A percentile compares a stretch with the other conserved stretches of the same genome.
Evolutionary conservation across 2,888 invertebrate genomes (phyloP).

Genomic region (Xestia sexstrigata): DNA sequence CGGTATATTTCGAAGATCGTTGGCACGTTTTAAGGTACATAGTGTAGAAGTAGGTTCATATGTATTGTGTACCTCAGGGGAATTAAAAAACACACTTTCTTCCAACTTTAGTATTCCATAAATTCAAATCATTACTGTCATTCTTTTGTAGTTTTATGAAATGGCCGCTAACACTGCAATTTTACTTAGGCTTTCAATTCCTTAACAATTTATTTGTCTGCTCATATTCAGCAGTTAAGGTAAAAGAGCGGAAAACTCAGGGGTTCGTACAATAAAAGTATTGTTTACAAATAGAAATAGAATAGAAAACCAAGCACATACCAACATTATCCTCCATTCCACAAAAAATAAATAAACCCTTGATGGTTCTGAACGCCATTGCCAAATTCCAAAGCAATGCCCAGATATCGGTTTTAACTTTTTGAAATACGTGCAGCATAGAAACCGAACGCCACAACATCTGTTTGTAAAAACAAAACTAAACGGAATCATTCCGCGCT

Average conservation of each 20-base stretch:
- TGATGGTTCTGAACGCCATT: neutral
- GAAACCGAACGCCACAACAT: constrained; percentile 59
- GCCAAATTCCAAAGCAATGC: constrained; percentile 3
- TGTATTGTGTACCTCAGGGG: neutral
- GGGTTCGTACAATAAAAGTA: neutral
- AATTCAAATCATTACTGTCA: neutral
- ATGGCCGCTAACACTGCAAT: neutral
- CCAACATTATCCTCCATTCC: neutral
- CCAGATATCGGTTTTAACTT: constrained; percentile 32
- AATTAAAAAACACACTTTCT: neutral
- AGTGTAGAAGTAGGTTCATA: neutral
- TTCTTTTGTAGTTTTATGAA: neutral
- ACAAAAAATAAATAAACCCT: neutral
- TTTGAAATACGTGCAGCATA: constrained; percentile 40
- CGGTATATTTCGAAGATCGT: neutral
- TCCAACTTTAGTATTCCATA: neutral
- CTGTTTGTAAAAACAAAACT: constrained; percentile 73
- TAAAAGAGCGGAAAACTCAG: neutral
- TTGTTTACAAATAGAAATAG: neutral
- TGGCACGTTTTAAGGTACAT: neutral
- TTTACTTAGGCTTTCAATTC: neutral
- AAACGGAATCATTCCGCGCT: constrained; percentile 72
- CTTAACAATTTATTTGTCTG: neutral
- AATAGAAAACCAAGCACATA: neutral
- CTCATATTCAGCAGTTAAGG: neutral